Evolutionary conservation across 2,888 invertebrate species (phyloP), one percentile per base, ranked within the genome.

Genomic region (Pseudeuparius sepicola): DNA sequence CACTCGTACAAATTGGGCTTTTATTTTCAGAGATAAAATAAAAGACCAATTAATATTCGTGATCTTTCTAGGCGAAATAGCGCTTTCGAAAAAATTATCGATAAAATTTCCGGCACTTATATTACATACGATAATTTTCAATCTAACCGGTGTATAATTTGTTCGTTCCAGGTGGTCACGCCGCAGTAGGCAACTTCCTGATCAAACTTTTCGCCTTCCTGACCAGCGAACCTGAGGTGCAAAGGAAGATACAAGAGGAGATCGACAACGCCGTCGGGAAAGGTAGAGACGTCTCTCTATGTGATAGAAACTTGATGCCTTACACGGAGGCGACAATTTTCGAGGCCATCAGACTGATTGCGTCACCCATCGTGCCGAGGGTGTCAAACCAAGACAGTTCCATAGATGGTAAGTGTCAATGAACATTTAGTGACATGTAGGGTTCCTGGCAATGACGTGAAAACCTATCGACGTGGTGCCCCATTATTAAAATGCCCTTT

Each of bases 341-440:
- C 45, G 78, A 78, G 55, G 66, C 73, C 0, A 65, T 77, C n/a
- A 59, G 78, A 34, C 50, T 73, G 28, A 71, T 75, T 35, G 68
- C 75, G 4, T 77, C 77, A 9, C 78, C 78, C 0, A 77, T 78
- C 33, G 76, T 78, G 0, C 78, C 78, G 0, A 73, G 78, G 49
- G 75, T 77, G 1, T 71, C 78, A 10, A 75, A 68, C 41, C 68
- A 68, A 43, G 68, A 75, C 42, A 74, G 73, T 40, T 66, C 69
- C 3, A 63, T 78, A 42, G 68, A 66, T 49, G 76, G 76, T 76
- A 59, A 63, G 59, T 39, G n/a, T 24, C 15, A 20, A n/a, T n/a
- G n/a, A n/a, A n/a, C n/a, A n/a, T n/a, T n/a, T n/a, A n/a, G n/a
- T n/a, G n/a, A n/a, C n/a, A n/a, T n/a, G n/a, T n/a, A n/a, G n/a